Base-by-base conservation (phyloP, 2,797 vertebrate genomes). In the Echeneis naucrates region DNA sequence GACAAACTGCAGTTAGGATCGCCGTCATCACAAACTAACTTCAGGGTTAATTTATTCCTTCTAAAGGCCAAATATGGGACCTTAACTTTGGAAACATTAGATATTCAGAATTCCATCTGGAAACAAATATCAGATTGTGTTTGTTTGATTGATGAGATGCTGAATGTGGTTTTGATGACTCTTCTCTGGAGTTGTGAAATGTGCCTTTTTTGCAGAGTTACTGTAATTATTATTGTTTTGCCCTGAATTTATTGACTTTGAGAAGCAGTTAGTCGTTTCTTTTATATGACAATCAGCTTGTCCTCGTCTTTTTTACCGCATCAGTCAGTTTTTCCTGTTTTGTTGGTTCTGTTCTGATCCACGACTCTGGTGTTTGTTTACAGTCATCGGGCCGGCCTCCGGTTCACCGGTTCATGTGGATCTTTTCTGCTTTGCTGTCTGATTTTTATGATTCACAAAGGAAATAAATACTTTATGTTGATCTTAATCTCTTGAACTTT, bases 201-300 rank as follows among this genome's bases (percentile, higher is more conserved):
- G 88, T 92, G 91, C 91, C 91, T 92, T 92, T 83, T 89, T 87
- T 65, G 38, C 10, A 16, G 66, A 62, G 50, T 42, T 42, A 12
- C 6, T 30, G 6, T 30, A n/a, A n/a, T n/a, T n/a, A n/a, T 30
- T 30, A 3, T 30, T 30, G 30, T 30, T 30, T 68, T 1, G 6
- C 48, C 45, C 70, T 68, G 2, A 45, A 52, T 37, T 45, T 37
- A 10, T 50, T 38, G 0, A 52, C 12, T 56, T 14, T 74, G 24
- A 26, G 32, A 37, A 80, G 37, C 68, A 72, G 30, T 33, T 74
- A 47, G 48, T 48, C 71, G 27, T 64, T 77, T 77, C 4, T 63
- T 62, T 75, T 65, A 72, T 54, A 47, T 63, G 88, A 91, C 87
- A 88, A 89, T 92, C 89, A 75, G 30, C 35, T 8, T 75, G 38